These are phyloP conservation scores for Henicopernis longicauda DNA, from an alignment of 2,113 vertebrate species.

Conservation along the genomic window DNA sequence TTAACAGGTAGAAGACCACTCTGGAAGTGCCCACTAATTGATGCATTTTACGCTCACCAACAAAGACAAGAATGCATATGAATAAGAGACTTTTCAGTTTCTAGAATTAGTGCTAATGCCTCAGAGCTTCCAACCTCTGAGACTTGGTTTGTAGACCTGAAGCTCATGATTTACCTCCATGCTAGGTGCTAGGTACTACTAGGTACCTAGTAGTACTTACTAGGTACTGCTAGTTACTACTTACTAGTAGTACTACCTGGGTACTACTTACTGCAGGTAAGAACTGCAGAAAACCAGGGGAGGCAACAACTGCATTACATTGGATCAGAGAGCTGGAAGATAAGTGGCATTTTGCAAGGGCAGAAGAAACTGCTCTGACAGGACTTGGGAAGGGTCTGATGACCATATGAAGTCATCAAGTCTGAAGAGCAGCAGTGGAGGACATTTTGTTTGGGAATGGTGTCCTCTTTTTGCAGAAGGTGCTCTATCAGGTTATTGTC, in stretches of 20 bases:
- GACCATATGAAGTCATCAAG: not conserved
- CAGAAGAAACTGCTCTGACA: not conserved
- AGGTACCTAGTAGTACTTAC: not conserved
- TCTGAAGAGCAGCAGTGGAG: not conserved
- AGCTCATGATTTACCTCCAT: not conserved
- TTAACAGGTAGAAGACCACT: slow-evolving; percentile 35
- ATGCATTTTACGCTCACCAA: not conserved
- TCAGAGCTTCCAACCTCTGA: not conserved
- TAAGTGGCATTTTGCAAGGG: not conserved
- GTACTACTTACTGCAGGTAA: not conserved
- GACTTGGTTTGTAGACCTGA: not conserved
- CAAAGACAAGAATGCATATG: not conserved
- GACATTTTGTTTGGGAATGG: not conserved
- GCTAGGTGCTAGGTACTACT: not conserved
- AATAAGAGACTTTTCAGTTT: not conserved
- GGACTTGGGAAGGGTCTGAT: not conserved
- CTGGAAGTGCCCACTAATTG: slow-evolving; percentile 15
- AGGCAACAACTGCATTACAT: not conserved
- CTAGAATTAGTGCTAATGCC: not conserved
- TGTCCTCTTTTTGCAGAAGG: not conserved
- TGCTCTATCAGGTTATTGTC: not conserved
- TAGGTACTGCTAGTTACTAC: not conserved
- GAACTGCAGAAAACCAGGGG: not conserved
- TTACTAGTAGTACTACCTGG: not conserved
- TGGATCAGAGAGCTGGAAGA: not conserved